Evolutionary conservation across 2,888 invertebrate genomes (phyloP), one percentile per base, ranked within the genome.

Genomic region (Megastigmus dorsalis): DNA sequence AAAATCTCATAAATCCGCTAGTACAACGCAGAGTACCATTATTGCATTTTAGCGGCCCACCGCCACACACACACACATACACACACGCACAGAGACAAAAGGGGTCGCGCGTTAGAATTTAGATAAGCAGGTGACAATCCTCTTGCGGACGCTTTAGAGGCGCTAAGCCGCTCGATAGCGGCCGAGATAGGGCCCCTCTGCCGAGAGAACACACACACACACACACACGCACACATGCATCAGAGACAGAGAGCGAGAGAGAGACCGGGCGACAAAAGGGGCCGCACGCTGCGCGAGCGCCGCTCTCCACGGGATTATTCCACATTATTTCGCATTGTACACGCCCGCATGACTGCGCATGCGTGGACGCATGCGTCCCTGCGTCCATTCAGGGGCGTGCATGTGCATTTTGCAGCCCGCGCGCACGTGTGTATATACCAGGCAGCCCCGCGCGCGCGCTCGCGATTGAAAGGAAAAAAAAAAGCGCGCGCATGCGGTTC

Each of bases 81-180:
- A n/a, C n/a, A n/a, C n/a, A n/a, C n/a, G n/a, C n/a, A n/a, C 13
- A n/a, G n/a, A 41, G 28, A 41, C 28, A 55, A 75, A 66, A 60
- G 54, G 66, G 60, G 52, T 38, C 38, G 48, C 18, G 52, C 55
- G 7, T 23, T 54, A 74, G 62, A 77, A 69, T 78, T 79, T 76
- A 82, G 84, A 84, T 84, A 83, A 86, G 85, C 86, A 86, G 85
- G 85, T 86, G 86, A 84, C 84, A 84, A 86, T 86, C 85, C 84
- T 84, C 84, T 86, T 85, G 86, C 82, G 85, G 86, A 77, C 81
- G 80, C 84, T 82, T 83, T 81, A 80, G 80, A 83, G 82, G 83
- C 82, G 82, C 79, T 79, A 80, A 80, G 80, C 79, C 74, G 75
- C 73, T 69, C 74, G 76, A 76, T 77, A 70, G 78, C 74, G 74